A percentile compares a stretch with the other conserved stretches of the same genome.
Evolutionary conservation across 2,888 invertebrate genomes (phyloP).

Genomic region (Oscheius sp.): DNA sequence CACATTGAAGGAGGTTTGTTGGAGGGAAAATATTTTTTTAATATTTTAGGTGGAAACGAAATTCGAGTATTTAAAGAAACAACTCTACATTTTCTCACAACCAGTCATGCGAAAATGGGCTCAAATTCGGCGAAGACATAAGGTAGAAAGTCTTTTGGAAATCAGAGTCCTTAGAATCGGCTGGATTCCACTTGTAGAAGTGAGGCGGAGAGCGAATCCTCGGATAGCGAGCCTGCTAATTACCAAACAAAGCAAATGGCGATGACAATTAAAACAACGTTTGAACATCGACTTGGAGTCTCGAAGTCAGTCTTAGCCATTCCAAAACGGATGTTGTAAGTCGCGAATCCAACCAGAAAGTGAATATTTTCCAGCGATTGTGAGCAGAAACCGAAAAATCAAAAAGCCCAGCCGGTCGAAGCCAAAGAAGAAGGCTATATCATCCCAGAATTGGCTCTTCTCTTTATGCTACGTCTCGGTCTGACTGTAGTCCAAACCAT

Average conservation of each 20-base stretch:
- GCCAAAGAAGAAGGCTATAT: slow-evolving; percentile 44
- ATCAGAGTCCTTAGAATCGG: not conserved
- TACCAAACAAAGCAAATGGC: not conserved
- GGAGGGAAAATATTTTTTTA: no score
- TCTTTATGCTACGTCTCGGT: slow-evolving; percentile 82
- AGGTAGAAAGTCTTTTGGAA: slow-evolving; percentile 1
- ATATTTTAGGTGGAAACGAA: slow-evolving; percentile 68
- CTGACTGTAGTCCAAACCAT: slow-evolving; percentile 80
- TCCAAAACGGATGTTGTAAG: slow-evolving; percentile 23
- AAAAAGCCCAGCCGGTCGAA: not conserved
- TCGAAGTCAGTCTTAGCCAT: not conserved
- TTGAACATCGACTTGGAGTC: not conserved
- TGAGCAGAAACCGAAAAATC: no score
- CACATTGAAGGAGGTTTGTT: slow-evolving; percentile 75
- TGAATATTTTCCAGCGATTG: not conserved
- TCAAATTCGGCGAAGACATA: slow-evolving; percentile 39
- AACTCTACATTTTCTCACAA: slow-evolving; percentile 54
- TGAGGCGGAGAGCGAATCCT: not conserved
- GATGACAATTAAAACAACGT: not conserved
- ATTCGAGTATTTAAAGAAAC: slow-evolving; percentile 71
- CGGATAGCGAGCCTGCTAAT: not conserved
- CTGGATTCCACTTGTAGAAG: slow-evolving; percentile 9
- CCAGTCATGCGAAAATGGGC: slow-evolving; percentile 57
- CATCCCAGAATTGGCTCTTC: slow-evolving; percentile 73
- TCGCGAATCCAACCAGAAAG: not conserved